These are phyloP conservation scores for Campoplex nolae DNA, from an alignment of 2,888 invertebrate species.

Conservation along the genomic window DNA sequence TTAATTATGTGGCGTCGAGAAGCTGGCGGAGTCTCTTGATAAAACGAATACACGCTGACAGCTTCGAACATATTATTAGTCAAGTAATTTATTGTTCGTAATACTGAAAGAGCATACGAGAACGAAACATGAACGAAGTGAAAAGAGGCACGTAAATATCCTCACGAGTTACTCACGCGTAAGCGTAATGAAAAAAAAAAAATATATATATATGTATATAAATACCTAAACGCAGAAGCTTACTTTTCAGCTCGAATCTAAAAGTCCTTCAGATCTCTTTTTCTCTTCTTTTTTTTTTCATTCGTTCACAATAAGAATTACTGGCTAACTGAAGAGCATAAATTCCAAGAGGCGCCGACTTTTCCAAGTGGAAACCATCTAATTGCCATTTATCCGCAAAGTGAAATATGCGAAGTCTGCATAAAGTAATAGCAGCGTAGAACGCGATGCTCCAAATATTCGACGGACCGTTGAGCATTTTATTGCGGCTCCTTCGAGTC, in stretches of 20 bases:
- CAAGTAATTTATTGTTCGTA: conserved; percentile 31
- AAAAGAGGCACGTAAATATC: background rate
- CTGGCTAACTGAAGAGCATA: conserved; percentile 49
- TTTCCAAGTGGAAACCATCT: conserved; percentile 46
- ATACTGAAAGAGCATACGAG: background rate
- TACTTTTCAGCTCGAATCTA: background rate
- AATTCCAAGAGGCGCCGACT: conserved; percentile 57
- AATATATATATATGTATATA: too few relatives aligned
- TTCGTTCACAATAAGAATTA: conserved; percentile 50
- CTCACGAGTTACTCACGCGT: background rate
- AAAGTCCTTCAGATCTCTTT: background rate
- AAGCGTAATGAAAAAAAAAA: conserved; percentile 32
- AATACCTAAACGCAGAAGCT: background rate
- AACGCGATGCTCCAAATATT: conserved; percentile 43
- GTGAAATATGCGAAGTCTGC: conserved; percentile 16
- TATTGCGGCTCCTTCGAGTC: background rate
- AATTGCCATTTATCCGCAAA: conserved; percentile 32
- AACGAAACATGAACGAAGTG: background rate
- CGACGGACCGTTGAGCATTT: conserved; percentile 27
- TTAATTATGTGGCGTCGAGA: conserved; percentile 37
- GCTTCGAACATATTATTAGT: conserved; percentile 44
- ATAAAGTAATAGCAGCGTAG: conserved; percentile 10
- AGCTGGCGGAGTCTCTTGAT: conserved; percentile 14
- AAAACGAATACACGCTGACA: conserved; percentile 37
- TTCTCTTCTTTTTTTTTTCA: background rate